Evolutionary conservation across 2,797 vertebrate genomes (phyloP).

Genomic region (Microctenopoma stevenorrisi): DNA sequence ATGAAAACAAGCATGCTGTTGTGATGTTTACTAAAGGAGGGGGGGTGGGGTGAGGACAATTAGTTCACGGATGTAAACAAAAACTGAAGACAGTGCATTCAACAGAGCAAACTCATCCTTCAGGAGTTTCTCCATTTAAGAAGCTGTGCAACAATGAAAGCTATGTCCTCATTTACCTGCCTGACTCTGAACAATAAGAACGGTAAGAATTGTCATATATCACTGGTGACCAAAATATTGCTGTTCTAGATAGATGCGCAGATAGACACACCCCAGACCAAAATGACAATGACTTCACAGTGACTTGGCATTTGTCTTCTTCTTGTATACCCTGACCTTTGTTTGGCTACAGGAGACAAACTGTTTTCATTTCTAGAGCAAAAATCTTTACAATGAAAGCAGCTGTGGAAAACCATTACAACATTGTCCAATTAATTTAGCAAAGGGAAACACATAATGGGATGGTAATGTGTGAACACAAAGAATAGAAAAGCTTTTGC

Average conservation of each 20-base stretch:
- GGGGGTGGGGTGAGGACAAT: constrained; percentile 49
- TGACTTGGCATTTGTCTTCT: constrained; percentile 39
- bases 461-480: constrained; percentile 77
- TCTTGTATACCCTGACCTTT: constrained; percentile 7
- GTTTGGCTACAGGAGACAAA: constrained; percentile 35
- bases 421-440: constrained; percentile 65
- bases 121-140: constrained; percentile 23
- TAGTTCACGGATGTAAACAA: constrained; percentile 46
- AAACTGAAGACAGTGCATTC: constrained; percentile 46
- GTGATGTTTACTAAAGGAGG: constrained; percentile 73
- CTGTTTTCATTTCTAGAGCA: constrained; percentile 27
- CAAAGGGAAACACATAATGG: constrained; percentile 72
- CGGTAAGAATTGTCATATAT: neutral
- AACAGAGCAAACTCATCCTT: constrained; percentile 31
- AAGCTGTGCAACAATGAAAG: constrained; percentile 57
- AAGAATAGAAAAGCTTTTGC: constrained; percentile 70
- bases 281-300: constrained; percentile 26
- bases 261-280: constrained; percentile 27
- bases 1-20: constrained; percentile 79
- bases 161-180: constrained; percentile 53
- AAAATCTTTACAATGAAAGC: constrained; percentile 41
- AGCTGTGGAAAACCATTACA: constrained; percentile 61
- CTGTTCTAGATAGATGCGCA: constrained; percentile 8
- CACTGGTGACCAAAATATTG: neutral
- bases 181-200: neutral